Percentiles rank a stretch among this genome's conserved stretches.
These are phyloP conservation scores for Radopholus similis DNA, from an alignment of 1,140 invertebrate species.

Conservation along the genomic window DNA sequence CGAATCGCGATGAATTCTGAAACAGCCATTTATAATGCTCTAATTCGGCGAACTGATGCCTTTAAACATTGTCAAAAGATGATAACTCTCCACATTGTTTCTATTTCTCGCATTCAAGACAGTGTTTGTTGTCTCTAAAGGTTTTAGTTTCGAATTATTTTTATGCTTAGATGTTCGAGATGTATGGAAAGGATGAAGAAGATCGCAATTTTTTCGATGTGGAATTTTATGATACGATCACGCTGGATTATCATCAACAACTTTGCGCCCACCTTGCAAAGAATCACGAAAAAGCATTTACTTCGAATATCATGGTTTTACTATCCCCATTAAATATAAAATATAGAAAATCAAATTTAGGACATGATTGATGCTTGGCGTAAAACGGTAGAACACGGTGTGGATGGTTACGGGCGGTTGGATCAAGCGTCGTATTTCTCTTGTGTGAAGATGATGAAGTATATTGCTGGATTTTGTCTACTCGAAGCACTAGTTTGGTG, in stretches of 20 bases:
- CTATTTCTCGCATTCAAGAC: neutral
- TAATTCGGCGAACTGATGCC: no score
- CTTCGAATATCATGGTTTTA: neutral
- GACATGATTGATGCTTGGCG: conserved; percentile 11
- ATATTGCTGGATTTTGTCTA: conserved; percentile 14
- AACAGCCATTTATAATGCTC: no score
- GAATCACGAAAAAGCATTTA: neutral
- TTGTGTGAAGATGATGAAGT: neutral
- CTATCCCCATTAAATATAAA: neutral
- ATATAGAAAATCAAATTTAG: conserved; percentile 2
- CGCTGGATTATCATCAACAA: neutral
- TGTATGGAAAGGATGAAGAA: neutral
- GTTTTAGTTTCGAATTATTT: neutral
- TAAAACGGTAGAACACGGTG: neutral
- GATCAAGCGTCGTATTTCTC: neutral
- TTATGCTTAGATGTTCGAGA: conserved; percentile 4
- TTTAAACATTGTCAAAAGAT: neutral
- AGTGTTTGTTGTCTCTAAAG: neutral
- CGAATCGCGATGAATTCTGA: no score
- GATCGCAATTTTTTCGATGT: neutral
- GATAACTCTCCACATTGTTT: neutral
- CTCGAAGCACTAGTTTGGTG: conserved; percentile 9
- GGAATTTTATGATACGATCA: conserved; percentile 2
- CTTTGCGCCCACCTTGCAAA: conserved; percentile 15
- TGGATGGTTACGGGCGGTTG: neutral